Percentiles rank a stretch among this genome's conserved stretches.
These are phyloP conservation scores for Hippocampus zosterae DNA, from an alignment of 2,113 vertebrate genomes.

Conservation along the genomic window DNA sequence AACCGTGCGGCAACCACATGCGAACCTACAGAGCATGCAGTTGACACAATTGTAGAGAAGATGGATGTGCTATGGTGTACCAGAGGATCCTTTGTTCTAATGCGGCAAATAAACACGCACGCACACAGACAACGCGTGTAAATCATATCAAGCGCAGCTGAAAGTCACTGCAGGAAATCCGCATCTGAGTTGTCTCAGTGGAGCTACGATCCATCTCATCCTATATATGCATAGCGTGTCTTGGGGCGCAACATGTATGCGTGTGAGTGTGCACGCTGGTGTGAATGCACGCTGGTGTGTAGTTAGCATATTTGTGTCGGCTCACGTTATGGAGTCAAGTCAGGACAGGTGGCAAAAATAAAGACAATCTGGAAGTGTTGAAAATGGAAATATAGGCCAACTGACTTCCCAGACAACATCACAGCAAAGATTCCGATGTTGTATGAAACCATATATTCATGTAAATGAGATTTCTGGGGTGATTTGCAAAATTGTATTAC, in stretches of 20 bases:
- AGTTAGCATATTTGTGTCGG: neutral
- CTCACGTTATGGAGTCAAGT: too few species aligned
- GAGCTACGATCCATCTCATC: neutral
- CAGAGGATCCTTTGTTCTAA: conserved; percentile 52
- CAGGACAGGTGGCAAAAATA: too few species aligned
- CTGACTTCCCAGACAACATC: too few species aligned
- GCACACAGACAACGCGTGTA: neutral
- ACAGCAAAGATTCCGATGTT: too few species aligned
- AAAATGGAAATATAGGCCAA: too few species aligned
- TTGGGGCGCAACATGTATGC: neutral
- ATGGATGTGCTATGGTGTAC: conserved; percentile 29
- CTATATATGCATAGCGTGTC: neutral
- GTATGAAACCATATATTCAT: too few species aligned
- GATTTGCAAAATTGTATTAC: too few species aligned
- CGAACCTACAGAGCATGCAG: conserved; percentile 29
- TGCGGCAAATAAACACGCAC: too few species aligned
- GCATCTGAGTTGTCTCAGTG: neutral
- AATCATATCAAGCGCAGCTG: neutral
- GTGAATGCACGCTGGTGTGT: neutral
- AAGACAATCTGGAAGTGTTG: too few species aligned
- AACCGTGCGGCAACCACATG: conserved; percentile 32
- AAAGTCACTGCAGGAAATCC: neutral
- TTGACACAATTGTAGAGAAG: neutral
- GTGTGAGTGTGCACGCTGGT: too few species aligned
- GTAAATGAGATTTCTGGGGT: too few species aligned